Conservation (phyloP, 2,113 vertebrate species). For the Periophthalmodon schlosseri region DNA sequence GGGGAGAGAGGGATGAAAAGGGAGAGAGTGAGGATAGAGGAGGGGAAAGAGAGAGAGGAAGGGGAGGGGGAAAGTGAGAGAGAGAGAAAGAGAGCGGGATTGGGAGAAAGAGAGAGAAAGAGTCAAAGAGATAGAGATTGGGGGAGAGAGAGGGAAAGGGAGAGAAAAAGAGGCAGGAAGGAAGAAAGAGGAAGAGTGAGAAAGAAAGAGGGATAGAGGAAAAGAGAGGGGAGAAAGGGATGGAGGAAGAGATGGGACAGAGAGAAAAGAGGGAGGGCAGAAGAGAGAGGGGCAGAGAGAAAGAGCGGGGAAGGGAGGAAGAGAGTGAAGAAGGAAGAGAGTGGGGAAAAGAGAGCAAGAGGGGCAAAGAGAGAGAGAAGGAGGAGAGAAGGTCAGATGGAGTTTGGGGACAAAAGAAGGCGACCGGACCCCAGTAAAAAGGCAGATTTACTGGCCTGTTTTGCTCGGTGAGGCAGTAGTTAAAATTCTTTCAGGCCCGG, state of each 20-base stretch:
- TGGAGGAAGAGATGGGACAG: too few species aligned
- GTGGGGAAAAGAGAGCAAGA: not conserved
- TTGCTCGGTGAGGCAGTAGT: conserved; percentile 34
- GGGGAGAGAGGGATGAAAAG: too few species aligned
- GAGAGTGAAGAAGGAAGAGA: not conserved
- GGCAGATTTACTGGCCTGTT: conserved; percentile 40
- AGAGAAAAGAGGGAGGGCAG: too few species aligned
- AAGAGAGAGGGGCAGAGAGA: too few species aligned
- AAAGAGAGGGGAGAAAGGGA: not conserved
- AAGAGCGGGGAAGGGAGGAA: too few species aligned
- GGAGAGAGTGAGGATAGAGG: too few species aligned
- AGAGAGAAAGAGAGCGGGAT: too few species aligned
- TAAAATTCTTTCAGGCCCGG: conserved; percentile 39
- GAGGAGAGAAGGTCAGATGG: not conserved
- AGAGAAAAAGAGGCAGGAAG: too few species aligned
- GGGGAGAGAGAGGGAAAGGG: not conserved
- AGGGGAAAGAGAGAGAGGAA: not conserved
- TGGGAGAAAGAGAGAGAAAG: not conserved
- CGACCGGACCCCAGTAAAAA: conserved; percentile 10
- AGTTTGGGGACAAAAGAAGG: not conserved
- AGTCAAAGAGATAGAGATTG: too few species aligned
- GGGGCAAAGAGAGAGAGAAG: not conserved
- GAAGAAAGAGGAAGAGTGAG: not conserved
- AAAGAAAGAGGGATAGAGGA: not conserved
- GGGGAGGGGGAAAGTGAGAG: not conserved